Conservation (phyloP, 2,888 invertebrate species). For the Leucozona laternaria region DNA sequence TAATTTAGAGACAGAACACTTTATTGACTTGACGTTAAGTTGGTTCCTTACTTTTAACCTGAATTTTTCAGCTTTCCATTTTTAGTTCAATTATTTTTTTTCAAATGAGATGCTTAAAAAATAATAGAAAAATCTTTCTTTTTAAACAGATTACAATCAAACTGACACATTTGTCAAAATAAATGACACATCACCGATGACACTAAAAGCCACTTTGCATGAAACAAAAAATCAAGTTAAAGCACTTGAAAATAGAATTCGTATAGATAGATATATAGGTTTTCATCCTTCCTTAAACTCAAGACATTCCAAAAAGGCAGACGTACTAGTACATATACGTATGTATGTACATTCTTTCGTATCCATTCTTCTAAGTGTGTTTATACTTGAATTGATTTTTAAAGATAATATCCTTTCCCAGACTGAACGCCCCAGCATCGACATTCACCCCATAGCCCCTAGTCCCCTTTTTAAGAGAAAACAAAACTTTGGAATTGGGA, state of each 20-base stretch:
- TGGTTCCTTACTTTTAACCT: not conserved
- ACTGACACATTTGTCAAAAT: conserved; percentile 48
- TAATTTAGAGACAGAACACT: not conserved
- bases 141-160: conserved; percentile 3
- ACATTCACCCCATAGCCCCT: not conserved
- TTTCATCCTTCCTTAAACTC: not conserved
- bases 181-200: conserved; percentile 44
- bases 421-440: not conserved
- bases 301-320: not conserved
- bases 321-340: not conserved
- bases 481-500: not conserved
- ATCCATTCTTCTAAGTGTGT: not conserved
- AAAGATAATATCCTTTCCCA: conserved; percentile 10
- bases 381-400: conserved; percentile 22
- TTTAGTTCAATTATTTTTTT: not conserved
- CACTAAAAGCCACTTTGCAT: conserved; percentile 55
- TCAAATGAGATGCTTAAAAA: not conserved
- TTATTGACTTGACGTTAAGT: not conserved
- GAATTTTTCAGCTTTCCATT: not conserved
- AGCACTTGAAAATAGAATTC: not conserved
- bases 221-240: not conserved
- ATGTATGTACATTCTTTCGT: not conserved
- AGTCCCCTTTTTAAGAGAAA: not conserved
- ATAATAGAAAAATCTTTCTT: not conserved
- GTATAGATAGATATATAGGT: too few species aligned